Conservation (phyloP, 2,113 vertebrate species). For the Corythornis madagascariensis region DNA sequence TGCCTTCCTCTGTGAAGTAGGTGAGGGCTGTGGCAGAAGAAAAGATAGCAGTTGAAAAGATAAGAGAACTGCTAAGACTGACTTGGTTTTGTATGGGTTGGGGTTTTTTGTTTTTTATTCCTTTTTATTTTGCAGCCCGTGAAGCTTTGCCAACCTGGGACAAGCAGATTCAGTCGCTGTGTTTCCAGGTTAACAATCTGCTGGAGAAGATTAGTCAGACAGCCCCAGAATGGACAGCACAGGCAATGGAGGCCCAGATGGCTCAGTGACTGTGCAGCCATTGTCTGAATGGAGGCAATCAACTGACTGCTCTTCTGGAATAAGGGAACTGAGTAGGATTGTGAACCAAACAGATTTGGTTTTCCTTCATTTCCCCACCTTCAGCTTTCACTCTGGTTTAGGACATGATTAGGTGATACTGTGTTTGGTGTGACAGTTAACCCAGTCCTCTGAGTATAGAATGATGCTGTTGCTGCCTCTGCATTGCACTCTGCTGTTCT, state of each 20-base stretch:
- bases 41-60: not conserved
- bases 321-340: constrained; percentile 13
- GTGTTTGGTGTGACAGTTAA: not conserved
- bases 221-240: constrained; percentile 94
- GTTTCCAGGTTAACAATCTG: constrained; percentile 98
- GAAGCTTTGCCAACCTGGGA: constrained; percentile 98
- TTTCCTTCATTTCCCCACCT: not conserved
- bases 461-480: not conserved
- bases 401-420: not conserved
- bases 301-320: not conserved
- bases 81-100: not conserved
- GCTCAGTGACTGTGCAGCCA: constrained; percentile 79
- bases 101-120: not conserved
- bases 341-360: not conserved
- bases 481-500: not conserved
- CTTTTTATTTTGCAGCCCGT: constrained; percentile 78
- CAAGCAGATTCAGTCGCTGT: constrained; percentile 98
- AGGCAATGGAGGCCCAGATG: constrained; percentile 97
- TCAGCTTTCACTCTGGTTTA: not conserved
- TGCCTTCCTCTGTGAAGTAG: not conserved
- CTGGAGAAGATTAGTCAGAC: constrained; percentile 95
- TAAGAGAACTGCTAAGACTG: not conserved
- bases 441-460: not conserved
- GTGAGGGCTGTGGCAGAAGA: not conserved
- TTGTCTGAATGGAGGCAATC: not conserved